phyloP scores from a whole-genome alignment of 2,113 vertebrate species.

The Rhinoptilus africanus region DNA sequence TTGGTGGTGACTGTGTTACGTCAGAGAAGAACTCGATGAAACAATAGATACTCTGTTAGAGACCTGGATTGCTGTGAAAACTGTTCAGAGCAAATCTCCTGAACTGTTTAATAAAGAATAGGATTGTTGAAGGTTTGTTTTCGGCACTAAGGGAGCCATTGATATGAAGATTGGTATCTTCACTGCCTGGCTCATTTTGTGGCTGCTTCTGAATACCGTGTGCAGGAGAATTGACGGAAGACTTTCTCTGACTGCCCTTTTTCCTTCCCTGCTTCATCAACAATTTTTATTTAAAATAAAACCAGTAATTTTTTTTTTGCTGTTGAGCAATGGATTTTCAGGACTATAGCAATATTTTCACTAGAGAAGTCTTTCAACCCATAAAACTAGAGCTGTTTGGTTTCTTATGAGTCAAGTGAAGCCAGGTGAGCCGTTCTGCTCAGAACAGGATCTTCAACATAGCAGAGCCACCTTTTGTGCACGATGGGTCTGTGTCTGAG shows the following conservation, averaged over 20 bases:
- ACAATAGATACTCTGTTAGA: conserved; percentile 55
- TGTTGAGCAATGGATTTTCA: background rate
- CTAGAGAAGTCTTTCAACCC: background rate
- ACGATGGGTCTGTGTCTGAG: background rate
- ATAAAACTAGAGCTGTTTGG: background rate
- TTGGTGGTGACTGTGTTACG: background rate
- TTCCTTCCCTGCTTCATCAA: background rate
- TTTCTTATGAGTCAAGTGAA: background rate
- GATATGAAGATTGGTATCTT: background rate
- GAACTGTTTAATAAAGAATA: conserved; percentile 21
- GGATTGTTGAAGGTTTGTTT: conserved; percentile 35
- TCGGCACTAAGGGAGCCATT: conserved; percentile 16
- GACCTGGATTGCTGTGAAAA: conserved; percentile 43
- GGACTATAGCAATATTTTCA: background rate
- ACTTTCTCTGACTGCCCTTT: background rate
- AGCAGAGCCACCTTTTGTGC: background rate
- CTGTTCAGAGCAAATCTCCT: conserved; percentile 35
- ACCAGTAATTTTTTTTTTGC: background rate
- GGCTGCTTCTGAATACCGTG: background rate
- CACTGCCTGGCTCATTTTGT: background rate
- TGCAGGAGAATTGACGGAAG: background rate
- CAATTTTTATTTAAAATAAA: background rate
- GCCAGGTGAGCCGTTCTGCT: background rate
- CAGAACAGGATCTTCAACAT: conserved; percentile 1
- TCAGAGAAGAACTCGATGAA: conserved; percentile 36